These are phyloP conservation scores for Rhodinocichla rosea DNA, from an alignment of 2,113 vertebrate genomes.

Conservation along the genomic window DNA sequence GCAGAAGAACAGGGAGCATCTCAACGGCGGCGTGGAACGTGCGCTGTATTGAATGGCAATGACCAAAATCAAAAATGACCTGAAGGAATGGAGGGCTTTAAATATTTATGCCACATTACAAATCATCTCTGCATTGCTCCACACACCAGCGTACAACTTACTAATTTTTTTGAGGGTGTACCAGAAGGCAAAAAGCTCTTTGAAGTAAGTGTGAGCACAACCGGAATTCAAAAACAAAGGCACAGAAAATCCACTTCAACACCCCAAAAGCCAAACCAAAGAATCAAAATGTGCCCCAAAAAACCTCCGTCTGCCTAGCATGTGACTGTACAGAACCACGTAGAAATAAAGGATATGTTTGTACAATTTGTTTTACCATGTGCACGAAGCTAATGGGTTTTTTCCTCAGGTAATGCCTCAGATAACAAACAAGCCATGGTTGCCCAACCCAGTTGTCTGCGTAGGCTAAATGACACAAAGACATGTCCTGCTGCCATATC, in stretches of 20 bases:
- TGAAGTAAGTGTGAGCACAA: background rate
- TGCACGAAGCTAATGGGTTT: background rate
- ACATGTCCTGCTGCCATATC: background rate
- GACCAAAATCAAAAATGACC: slow-evolving; percentile 18
- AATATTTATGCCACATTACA: slow-evolving; percentile 32
- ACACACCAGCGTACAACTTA: background rate
- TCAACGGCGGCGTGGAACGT: fast-evolving
- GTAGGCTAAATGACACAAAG: background rate
- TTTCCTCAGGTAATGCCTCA: background rate
- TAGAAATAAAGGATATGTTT: background rate
- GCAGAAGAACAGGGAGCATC: background rate
- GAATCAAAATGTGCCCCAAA: background rate
- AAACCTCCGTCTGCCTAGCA: background rate
- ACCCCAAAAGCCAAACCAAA: background rate
- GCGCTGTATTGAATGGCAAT: background rate
- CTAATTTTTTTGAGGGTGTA: background rate
- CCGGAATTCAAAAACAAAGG: background rate
- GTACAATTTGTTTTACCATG: background rate
- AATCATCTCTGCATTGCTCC: background rate
- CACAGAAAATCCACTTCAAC: background rate
- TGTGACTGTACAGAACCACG: background rate
- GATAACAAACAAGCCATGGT: background rate
- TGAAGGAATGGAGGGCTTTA: background rate
- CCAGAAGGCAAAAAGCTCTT: background rate
- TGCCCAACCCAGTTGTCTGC: background rate